Percentiles rank a stretch among this genome's conserved stretches.
phyloP scores from a whole-genome alignment of 1,140 invertebrate species.

The Pomacea maculata region DNA sequence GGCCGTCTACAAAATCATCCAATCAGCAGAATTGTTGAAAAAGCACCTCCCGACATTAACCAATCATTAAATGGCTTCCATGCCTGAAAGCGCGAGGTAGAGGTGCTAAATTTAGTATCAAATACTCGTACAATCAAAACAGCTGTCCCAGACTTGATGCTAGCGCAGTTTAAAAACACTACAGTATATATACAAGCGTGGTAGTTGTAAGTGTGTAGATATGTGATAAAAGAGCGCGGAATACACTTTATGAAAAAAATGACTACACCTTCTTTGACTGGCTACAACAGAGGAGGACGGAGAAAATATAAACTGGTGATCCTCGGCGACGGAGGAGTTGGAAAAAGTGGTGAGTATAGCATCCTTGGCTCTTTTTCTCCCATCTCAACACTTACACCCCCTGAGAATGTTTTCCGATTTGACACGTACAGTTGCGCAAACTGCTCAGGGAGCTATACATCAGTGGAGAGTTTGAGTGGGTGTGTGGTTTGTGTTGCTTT shows the following conservation, averaged over 20 bases:
- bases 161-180: too few species aligned
- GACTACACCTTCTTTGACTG: slow-evolving; percentile 9
- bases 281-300: slow-evolving; percentile 30
- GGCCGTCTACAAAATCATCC: background rate
- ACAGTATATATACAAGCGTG: too few species aligned
- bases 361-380: too few species aligned
- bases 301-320: slow-evolving; percentile 94
- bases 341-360: slow-evolving; percentile 79
- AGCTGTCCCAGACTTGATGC: background rate
- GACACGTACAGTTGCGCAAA: too few species aligned
- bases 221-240: too few species aligned
- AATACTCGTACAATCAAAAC: slow-evolving; percentile 17
- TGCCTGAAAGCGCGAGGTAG: background rate
- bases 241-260: background rate
- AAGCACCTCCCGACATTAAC: background rate
- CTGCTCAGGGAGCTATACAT: too few species aligned
- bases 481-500: too few species aligned
- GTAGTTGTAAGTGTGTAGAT: too few species aligned
- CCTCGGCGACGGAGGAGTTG: slow-evolving; percentile 96
- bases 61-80: background rate
- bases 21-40: slow-evolving; percentile 1
- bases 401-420: too few species aligned
- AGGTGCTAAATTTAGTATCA: slow-evolving; percentile 15
- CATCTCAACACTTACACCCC: too few species aligned
- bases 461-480: too few species aligned